These are phyloP conservation scores for Druon quercuslanigerum DNA, from an alignment of 1,140 invertebrate species.

Conservation along the genomic window DNA sequence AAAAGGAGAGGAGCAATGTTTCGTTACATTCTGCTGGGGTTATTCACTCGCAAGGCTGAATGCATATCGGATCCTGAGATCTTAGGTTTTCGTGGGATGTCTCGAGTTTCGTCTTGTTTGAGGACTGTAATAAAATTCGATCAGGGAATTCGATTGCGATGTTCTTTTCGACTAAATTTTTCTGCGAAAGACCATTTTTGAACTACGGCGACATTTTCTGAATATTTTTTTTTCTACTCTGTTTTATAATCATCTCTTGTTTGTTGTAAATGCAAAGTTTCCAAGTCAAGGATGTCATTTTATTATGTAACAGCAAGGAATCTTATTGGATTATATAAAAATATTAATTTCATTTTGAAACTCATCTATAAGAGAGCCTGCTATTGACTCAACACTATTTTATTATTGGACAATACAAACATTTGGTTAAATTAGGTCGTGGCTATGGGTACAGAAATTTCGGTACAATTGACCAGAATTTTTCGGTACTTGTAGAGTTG, in stretches of 20 bases:
- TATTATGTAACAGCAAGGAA: too few relatives aligned
- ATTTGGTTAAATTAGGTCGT: too few relatives aligned
- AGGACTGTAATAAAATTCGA: conserved; percentile 29
- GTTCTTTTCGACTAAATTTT: not conserved
- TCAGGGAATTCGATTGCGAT: conserved; percentile 26
- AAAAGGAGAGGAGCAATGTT: not conserved
- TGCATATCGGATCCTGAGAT: conserved; percentile 26
- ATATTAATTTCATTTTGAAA: too few relatives aligned
- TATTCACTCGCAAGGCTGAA: conserved; percentile 23
- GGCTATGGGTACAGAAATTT: too few relatives aligned
- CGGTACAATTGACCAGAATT: too few relatives aligned
- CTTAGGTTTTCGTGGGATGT: conserved; percentile 30
- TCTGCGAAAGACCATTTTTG: not conserved
- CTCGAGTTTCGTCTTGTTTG: conserved; percentile 30
- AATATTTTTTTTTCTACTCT: not conserved
- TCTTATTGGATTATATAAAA: too few relatives aligned
- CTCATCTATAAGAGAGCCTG: too few relatives aligned
- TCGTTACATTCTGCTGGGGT: conserved; percentile 27
- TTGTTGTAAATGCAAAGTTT: too few relatives aligned
- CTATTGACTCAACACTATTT: too few relatives aligned
- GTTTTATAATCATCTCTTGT: not conserved
- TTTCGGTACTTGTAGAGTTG: too few relatives aligned
- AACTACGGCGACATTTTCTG: not conserved
- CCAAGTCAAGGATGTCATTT: too few relatives aligned
- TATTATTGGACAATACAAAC: too few relatives aligned